Percentiles rank a stretch among this genome's conserved stretches.
These are phyloP conservation scores for Pogona vitticeps DNA, from an alignment of 2,113 vertebrate species.

Conservation along the genomic window DNA sequence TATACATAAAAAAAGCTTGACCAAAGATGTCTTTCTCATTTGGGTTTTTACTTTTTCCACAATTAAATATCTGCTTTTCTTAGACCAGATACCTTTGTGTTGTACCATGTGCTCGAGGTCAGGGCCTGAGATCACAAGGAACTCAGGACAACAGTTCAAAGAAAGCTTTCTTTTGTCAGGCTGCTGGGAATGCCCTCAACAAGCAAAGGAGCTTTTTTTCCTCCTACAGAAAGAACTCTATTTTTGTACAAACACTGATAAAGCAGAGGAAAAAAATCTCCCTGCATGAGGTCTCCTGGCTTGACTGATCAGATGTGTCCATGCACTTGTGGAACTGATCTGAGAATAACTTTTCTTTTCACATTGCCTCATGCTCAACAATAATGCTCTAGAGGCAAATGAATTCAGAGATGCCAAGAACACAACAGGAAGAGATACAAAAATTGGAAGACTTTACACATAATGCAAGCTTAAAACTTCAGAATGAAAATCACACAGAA, in stretches of 20 bases:
- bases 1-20: not conserved
- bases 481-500: accelerated
- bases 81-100: conserved; percentile 30
- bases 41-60: not conserved
- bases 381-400: not conserved
- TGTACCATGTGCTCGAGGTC: conserved; percentile 16
- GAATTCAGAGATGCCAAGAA: not conserved
- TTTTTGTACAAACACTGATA: conserved; percentile 33
- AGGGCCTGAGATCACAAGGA: conserved; percentile 18
- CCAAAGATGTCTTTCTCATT: not conserved
- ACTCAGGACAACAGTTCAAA: conserved; percentile 25
- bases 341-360: not conserved
- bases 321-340: not conserved
- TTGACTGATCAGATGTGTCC: not conserved
- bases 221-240: not conserved
- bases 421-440: not conserved
- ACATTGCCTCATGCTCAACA: accelerated
- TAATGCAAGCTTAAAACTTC: not conserved
- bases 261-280: not conserved
- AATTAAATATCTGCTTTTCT: not conserved
- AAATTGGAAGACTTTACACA: not conserved
- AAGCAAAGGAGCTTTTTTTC: conserved; percentile 31
- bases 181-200: conserved; percentile 31
- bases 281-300: not conserved
- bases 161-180: conserved; percentile 46